Evolutionary conservation across 2,113 vertebrate species (phyloP), one percentile per base, ranked within the genome.

Genomic region (Edolisoma coerulescens): DNA sequence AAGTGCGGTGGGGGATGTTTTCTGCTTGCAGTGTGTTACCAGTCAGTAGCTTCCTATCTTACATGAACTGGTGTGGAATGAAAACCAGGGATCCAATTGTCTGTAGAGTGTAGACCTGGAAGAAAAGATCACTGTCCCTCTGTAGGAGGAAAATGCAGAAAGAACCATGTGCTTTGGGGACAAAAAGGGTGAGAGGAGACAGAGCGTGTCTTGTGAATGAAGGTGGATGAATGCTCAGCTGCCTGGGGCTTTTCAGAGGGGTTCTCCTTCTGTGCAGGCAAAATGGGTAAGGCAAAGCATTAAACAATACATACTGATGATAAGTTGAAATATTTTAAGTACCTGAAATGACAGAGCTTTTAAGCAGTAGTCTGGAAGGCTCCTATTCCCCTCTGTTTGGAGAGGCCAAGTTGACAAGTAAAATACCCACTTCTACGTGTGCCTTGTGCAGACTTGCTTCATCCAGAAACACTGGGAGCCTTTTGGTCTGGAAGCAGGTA

Each of bases 371-470:
- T 39, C 22, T 86, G 49, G 24, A 68, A 76, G 52, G 53, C 18
- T 44, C 23, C 13, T 20, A 1, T 60, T 54, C 32, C 0, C 4
- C 63, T 85, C 33, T 5, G 1, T 23, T 50, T 47, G 61, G 75
- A 54, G 33, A 53, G 63, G 50, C 39, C 33, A 23, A 5, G n/a
- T 9, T 73, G 54, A 13, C 33, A 44, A n/a, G 27, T 60, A 9
- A 60, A 74, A 52, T 24, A 33, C 32, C 10, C 5, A 3, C 8
- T n/a, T 52, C 17, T 65, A 1, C 0, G 0, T 2, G 13, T 39
- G 13, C 33, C 35, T 49, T 6, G 12, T 10, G 47, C 32, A 54
- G 45, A 3, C 35, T 52, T 61, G n/a, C 54, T 70, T 67, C 16
- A 4, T 50, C 50, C 63, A 53, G 59, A 17, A 28, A 24, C 35